Percentiles rank a stretch among this genome's conserved stretches.
Conservation (phyloP, 1,140 invertebrate species). For the Hyles euphorbiae region DNA sequence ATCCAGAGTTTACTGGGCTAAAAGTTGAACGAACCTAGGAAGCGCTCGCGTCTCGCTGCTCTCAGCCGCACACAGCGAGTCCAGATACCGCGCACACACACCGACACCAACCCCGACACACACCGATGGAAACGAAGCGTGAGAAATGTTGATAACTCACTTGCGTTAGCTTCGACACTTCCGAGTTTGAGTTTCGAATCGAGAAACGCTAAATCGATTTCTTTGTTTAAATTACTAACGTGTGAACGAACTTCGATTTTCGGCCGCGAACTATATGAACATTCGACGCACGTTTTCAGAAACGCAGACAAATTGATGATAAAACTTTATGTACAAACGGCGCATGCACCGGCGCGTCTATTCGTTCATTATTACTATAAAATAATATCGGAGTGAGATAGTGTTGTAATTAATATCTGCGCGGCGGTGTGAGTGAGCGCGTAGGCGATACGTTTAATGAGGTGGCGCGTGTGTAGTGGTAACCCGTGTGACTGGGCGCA, state of each 20-base stretch:
- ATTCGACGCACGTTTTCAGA: conserved; percentile 20
- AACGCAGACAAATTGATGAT: conserved; percentile 27
- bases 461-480: conserved; percentile 32
- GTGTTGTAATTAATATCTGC: conserved; percentile 46
- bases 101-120: conserved; percentile 34
- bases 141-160: conserved; percentile 74
- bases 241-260: conserved; percentile 28
- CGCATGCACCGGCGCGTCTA: conserved; percentile 9
- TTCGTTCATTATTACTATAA: conserved; percentile 16
- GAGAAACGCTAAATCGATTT: conserved; percentile 29
- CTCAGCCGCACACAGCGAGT: conserved; percentile 56
- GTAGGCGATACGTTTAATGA: conserved; percentile 55
- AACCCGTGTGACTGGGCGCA: conserved; percentile 48
- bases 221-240: conserved; percentile 25
- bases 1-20: conserved; percentile 69
- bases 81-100: conserved; percentile 46
- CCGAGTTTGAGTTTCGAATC: conserved; percentile 52
- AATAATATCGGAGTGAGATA: conserved; percentile 51
- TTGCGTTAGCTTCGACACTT: conserved; percentile 66
- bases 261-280: conserved; percentile 16
- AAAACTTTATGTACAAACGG: conserved; percentile 12
- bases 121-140: conserved; percentile 56
- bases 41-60: conserved; percentile 52
- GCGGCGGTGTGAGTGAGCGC: conserved; percentile 45
- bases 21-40: conserved; percentile 71